Conservation (phyloP, 2,888 invertebrate genomes). For the Netelia virgata region DNA sequence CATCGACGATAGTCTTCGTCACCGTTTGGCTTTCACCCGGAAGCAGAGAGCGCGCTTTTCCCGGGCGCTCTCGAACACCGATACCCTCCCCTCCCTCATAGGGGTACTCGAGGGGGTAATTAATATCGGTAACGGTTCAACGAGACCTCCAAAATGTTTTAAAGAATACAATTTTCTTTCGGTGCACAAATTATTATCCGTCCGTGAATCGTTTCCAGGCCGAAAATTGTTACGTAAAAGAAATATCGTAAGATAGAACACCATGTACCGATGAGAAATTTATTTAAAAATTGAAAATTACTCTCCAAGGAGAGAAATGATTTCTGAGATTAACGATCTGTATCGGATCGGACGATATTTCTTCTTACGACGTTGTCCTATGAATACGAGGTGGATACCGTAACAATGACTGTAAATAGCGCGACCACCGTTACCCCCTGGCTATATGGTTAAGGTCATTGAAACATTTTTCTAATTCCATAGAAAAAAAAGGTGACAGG, state of each 20-base stretch:
- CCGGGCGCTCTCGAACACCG: conserved; percentile 49
- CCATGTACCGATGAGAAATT: no score
- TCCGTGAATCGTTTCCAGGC: no score
- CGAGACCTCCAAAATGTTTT: neutral
- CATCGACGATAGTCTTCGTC: conserved; percentile 58
- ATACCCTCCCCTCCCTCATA: neutral
- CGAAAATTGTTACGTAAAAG: no score
- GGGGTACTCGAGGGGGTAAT: neutral
- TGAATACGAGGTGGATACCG: no score
- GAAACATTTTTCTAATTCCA: neutral
- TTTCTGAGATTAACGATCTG: neutral
- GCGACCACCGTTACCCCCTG: no score
- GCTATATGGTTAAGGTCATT: neutral
- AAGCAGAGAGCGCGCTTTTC: conserved; percentile 51
- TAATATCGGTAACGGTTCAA: neutral
- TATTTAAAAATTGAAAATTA: neutral
- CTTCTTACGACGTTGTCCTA: no score
- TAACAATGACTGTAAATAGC: no score
- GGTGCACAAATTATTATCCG: no score
- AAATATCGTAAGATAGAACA: no score
- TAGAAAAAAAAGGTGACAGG: neutral
- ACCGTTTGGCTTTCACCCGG: conserved; percentile 55
- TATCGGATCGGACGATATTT: no score
- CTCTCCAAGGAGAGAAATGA: neutral
- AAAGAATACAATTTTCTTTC: no score